Conservation (phyloP, 2,888 invertebrate genomes). For the Chaetoderma sp. region DNA sequence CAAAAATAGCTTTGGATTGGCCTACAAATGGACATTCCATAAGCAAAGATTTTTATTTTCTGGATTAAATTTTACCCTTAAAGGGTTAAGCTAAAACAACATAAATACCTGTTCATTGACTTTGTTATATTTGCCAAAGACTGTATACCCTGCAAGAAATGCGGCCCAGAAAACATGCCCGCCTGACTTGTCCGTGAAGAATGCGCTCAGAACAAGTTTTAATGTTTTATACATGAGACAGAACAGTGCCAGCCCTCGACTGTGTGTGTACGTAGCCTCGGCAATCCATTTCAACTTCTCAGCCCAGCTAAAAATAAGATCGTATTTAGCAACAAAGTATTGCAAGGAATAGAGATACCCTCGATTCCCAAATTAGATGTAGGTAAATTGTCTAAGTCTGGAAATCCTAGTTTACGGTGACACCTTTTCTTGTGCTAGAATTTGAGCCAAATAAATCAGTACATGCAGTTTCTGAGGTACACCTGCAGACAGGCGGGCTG, state of each 20-base stretch:
- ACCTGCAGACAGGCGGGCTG: too few relatives aligned
- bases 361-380: not conserved
- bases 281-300: slow-evolving; percentile 67
- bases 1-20: too few relatives aligned
- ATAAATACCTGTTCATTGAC: slow-evolving; percentile 72
- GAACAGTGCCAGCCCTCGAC: slow-evolving; percentile 70
- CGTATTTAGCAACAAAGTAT: too few relatives aligned
- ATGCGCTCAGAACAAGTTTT: slow-evolving; percentile 48
- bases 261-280: slow-evolving; percentile 70
- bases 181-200: slow-evolving; percentile 53
- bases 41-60: too few relatives aligned
- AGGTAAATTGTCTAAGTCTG: not conserved
- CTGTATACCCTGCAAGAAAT: slow-evolving; percentile 68
- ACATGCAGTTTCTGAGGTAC: too few relatives aligned
- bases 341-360: not conserved
- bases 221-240: slow-evolving; percentile 70
- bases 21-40: too few relatives aligned
- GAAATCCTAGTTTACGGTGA: too few relatives aligned
- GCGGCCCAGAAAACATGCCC: slow-evolving; percentile 69
- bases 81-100: too few relatives aligned
- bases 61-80: too few relatives aligned
- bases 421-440: too few relatives aligned
- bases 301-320: slow-evolving; percentile 61
- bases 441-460: too few relatives aligned
- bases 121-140: slow-evolving; percentile 71